Percentiles rank a stretch among this genome's conserved stretches.
Conservation (phyloP, 2,797 vertebrate species). For the Silurus aristotelis region DNA sequence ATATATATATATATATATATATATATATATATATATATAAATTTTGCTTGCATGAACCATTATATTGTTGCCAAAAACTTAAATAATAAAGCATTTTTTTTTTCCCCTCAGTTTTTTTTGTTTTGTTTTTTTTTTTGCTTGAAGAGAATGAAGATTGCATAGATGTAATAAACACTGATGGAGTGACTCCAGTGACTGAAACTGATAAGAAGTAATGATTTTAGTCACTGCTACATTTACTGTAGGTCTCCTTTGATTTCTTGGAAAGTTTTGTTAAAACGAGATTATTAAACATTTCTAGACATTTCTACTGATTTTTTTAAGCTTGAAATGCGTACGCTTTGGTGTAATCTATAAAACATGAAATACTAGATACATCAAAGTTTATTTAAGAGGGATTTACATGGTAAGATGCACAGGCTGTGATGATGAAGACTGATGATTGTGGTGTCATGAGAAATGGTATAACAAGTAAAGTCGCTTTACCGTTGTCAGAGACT, state of each 20-base stretch:
- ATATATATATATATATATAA: too few relatives aligned
- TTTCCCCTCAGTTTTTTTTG: not conserved
- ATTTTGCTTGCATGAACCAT: not conserved
- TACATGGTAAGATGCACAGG: not conserved
- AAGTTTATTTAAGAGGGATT: not conserved
- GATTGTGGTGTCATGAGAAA: not conserved
- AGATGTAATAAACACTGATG: not conserved
- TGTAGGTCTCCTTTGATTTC: not conserved
- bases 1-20: too few relatives aligned
- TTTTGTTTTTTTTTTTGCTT: not conserved
- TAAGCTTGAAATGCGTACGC: not conserved
- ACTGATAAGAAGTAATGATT: not conserved
- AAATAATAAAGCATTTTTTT: too few relatives aligned
- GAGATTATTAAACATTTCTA: not conserved
- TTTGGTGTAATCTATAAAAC: not conserved
- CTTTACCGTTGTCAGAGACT: constrained; percentile 77
- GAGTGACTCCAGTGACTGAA: not conserved
- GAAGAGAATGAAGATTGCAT: not conserved
- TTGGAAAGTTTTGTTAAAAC: not conserved
- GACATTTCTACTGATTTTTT: not conserved
- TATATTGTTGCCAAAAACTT: not conserved
- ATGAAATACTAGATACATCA: not conserved
- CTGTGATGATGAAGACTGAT: not conserved
- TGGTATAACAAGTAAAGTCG: not conserved
- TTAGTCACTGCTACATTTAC: not conserved